These are phyloP conservation scores for Periophthalmodon schlosseri DNA, from an alignment of 2,113 vertebrate species.

Conservation along the genomic window DNA sequence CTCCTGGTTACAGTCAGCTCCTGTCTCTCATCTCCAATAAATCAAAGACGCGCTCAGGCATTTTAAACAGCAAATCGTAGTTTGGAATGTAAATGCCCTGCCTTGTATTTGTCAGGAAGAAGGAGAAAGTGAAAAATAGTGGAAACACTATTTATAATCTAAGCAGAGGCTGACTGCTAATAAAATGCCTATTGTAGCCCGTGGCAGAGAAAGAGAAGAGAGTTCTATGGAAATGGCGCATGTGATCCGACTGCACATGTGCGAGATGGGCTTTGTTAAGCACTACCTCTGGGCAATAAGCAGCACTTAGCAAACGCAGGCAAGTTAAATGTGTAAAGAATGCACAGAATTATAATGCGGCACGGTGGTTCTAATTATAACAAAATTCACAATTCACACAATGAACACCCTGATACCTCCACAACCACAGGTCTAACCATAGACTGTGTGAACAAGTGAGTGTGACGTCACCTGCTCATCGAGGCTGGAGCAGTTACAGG, in stretches of 20 bases:
- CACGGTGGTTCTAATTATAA: neutral
- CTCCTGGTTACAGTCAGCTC: constrained; percentile 10
- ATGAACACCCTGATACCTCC: neutral
- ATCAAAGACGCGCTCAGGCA: constrained; percentile 31
- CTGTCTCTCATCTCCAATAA: constrained; percentile 24
- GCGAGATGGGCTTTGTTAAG: constrained; percentile 39
- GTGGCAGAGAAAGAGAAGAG: neutral
- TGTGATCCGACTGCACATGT: constrained; percentile 40
- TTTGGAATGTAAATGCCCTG: constrained; percentile 17
- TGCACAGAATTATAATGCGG: neutral
- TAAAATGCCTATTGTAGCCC: constrained; percentile 33
- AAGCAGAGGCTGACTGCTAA: constrained; percentile 20
- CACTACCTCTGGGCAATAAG: constrained; percentile 28
- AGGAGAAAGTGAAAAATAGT: neutral
- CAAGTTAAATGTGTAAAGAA: constrained; percentile 20
- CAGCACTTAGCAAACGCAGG: constrained; percentile 30
- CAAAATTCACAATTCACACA: neutral
- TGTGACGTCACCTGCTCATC: no score
- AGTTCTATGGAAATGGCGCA: constrained; percentile 14
- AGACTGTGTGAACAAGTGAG: no score
- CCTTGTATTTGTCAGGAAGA: constrained; percentile 11
- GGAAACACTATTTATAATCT: constrained; percentile 16
- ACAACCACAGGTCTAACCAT: neutral
- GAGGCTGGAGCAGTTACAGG: no score
- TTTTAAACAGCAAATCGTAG: constrained; percentile 16